Evolutionary conservation across 2,113 vertebrate genomes (phyloP), one percentile per base, ranked within the genome.

Genomic region (Cygnus atratus): DNA sequence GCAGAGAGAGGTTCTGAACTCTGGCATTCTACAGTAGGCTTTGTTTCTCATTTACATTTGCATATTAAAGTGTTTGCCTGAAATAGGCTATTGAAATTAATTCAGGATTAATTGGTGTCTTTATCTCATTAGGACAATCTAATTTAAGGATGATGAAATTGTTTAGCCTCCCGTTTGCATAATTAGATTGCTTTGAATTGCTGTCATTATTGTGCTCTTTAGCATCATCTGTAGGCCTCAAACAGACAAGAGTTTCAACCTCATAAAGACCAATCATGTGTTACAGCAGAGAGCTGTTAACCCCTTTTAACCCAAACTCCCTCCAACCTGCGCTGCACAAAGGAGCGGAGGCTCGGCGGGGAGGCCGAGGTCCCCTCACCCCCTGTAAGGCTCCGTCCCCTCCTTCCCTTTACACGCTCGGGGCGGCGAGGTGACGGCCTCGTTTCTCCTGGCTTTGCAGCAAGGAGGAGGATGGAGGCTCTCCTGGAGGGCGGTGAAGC

Each of bases 61-160:
- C 98, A 99, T 99, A 99, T 99, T 99, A 99, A 98, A 98, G 98
- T 99, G 98, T 99, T 99, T 99, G 98, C 98, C 97, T 98, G 98
- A 99, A 99, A 99, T 98, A 98, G 98, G 98, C 98, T 98, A 97
- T 98, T 98, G 98, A 99, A 99, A 99, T 99, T 99, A 99, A 99
- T 99, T 98, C 98, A 99, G 99, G 99, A 99, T 99, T 99, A 99
- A 99, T 99, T 99, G 99, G 99, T 99, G 99, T 99, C 99, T 99
- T 99, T 99, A 99, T 99, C 99, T 99, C 99, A 99, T 99, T 99
- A 99, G 99, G 98, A 99, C 99, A 98, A 99, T 99, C 99, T 99
- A 99, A 99, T 99, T 99, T 98, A 98, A 98, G 98, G 98, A 99
- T 99, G 99, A 99, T 99, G 99, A 99, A 99, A 98, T 99, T 99